Evolutionary conservation across 2,797 vertebrate species (phyloP), one percentile per base, ranked within the genome.

Genomic region (Diplodus sargus): DNA sequence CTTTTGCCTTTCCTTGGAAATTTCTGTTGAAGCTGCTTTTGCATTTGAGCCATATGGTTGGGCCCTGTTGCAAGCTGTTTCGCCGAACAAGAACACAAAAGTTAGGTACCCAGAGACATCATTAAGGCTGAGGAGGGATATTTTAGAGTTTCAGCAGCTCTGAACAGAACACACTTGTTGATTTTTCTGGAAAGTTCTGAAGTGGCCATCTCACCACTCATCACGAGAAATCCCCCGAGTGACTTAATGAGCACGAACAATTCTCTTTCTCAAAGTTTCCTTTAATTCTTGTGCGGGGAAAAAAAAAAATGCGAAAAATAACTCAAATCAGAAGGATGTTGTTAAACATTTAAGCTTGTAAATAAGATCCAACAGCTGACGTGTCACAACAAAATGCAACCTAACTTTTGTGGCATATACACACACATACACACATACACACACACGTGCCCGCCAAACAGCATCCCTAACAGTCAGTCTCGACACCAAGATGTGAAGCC

Each of bases 401-500:
- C 53, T 45, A 52, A 60, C 53, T 82, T 73, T 74, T 52, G 56
- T 7, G 4, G 10, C 5, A 13, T 14, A 2, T 28, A 28, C 9
- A 22, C 34, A 69, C 42, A 54, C 54, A 8, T 30, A 59, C 58
- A 64, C 61, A 63, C 25, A 28, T 20, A 57, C 23, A 10, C 22
- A 23, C 39, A 13, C 58, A 48, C 70, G 13, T 54, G 49, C 71
- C 67, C 30, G 73, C 34, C 53, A 70, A 52, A 78, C 39, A 49
- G 69, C 25, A 65, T 83, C 61, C 43, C 20, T 49, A 70, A 79
- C 67, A 76, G 79, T 69, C 87, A 76, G 87, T 84, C 83, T 85
- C 52, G 70, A 85, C 80, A 76, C 82, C 43, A 76, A 90, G 87
- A 93, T 93, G 92, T 92, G 90, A 95, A 94, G 93, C 91, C 92